Evolutionary conservation across 2,797 vertebrate genomes (phyloP).

Genomic region (Tinamus major): DNA sequence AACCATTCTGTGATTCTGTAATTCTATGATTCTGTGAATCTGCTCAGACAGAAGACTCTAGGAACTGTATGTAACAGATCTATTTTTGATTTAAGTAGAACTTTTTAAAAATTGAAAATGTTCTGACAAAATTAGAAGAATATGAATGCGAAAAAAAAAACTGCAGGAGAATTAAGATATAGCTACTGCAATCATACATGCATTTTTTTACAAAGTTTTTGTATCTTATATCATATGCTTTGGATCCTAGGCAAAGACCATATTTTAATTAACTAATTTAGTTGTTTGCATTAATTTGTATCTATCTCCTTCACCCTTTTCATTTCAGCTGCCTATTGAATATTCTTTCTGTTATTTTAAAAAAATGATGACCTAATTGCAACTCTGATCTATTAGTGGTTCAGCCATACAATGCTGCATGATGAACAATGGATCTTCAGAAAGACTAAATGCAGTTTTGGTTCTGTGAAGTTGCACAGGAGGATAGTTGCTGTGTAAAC

Average conservation of each 20-base stretch:
- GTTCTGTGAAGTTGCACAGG: conserved; percentile 9
- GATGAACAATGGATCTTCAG: conserved; percentile 32
- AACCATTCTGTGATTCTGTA: too few species aligned
- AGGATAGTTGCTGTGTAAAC: not conserved
- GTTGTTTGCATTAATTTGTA: not conserved
- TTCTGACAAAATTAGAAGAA: not conserved
- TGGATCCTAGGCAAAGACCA: not conserved
- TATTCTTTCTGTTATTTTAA: conserved; percentile 17
- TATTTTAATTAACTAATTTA: not conserved
- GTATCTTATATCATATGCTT: not conserved
- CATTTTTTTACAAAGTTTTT: not conserved
- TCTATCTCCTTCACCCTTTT: not conserved
- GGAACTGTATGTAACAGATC: not conserved
- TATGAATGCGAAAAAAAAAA: not conserved
- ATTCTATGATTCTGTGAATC: not conserved
- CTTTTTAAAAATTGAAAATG: not conserved
- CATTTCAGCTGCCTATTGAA: not conserved
- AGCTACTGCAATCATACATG: not conserved
- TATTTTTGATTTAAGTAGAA: not conserved
- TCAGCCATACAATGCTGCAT: not conserved
- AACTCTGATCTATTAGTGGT: not conserved
- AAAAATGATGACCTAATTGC: not conserved
- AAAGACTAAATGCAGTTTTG: conserved; percentile 45
- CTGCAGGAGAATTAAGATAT: not conserved
- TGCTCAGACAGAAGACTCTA: not conserved